A percentile compares a stretch with the other conserved stretches of the same genome.
phyloP scores from a whole-genome alignment of 2,797 vertebrate species.

The Onychomys leucogaster region DNA sequence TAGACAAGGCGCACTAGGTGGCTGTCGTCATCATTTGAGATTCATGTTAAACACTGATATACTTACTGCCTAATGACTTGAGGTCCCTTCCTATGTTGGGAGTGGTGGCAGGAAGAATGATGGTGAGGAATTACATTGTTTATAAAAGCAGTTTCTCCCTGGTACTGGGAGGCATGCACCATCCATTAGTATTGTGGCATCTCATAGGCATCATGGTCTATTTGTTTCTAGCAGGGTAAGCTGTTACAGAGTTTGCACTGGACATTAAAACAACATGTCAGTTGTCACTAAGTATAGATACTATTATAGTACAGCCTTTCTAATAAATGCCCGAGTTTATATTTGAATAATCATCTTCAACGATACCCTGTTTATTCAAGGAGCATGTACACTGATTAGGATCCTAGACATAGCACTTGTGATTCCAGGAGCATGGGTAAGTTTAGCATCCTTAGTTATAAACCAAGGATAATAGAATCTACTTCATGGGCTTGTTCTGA shows the following conservation, averaged over 20 bases:
- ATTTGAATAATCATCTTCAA: not conserved
- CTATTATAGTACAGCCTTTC: not conserved
- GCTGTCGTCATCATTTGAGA: conserved; percentile 2
- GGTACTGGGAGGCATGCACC: not conserved
- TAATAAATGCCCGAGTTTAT: not conserved
- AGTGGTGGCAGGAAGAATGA: too few relatives aligned
- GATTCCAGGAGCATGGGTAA: not conserved
- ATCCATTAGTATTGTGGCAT: not conserved
- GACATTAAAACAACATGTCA: not conserved
- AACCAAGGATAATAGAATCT: not conserved
- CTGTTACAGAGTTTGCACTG: not conserved
- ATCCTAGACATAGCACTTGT: not conserved
- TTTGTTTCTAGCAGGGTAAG: not conserved
- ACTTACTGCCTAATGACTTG: not conserved
- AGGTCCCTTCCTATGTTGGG: not conserved
- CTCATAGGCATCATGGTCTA: not conserved
- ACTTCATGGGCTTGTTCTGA: not conserved
- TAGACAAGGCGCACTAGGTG: not conserved
- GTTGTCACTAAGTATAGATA: not conserved
- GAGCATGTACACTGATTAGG: too few relatives aligned
- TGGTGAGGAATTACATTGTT: conserved; percentile 32
- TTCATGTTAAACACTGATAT: conserved; percentile 51
- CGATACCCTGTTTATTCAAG: not conserved
- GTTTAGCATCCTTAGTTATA: not conserved
- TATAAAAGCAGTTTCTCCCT: not conserved